phyloP scores from a whole-genome alignment of 2,797 vertebrate genomes.

The Miichthys miiuy region DNA sequence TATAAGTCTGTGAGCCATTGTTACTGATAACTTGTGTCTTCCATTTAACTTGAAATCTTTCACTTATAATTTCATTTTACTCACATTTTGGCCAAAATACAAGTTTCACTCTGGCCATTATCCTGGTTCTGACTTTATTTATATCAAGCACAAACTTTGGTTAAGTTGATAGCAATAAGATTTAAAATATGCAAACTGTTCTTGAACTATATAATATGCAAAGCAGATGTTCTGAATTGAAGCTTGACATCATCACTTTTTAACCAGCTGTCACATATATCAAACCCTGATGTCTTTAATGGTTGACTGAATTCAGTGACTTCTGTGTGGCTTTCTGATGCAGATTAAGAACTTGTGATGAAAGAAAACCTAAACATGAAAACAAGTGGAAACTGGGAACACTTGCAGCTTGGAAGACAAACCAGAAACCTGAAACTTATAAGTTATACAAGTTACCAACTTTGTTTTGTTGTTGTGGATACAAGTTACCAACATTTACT shows the following conservation, averaged over 20 bases:
- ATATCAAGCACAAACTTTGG: constrained; percentile 1
- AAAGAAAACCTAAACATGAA: constrained; percentile 33
- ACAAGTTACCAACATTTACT: background rate
- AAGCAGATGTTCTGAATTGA: constrained; percentile 49
- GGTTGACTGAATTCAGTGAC: constrained; percentile 22
- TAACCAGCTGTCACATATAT: constrained; percentile 39
- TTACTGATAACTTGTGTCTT: background rate
- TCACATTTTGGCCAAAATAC: constrained; percentile 4
- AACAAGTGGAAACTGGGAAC: constrained; percentile 36
- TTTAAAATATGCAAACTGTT: constrained; percentile 28
- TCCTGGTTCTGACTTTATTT: background rate
- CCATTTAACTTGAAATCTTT: background rate
- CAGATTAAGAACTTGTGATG: constrained; percentile 20
- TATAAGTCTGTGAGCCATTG: background rate
- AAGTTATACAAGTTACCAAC: background rate
- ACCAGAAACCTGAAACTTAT: background rate
- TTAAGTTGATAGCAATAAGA: background rate
- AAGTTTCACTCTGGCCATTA: background rate
- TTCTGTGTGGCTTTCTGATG: constrained; percentile 51
- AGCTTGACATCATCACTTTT: constrained; percentile 24
- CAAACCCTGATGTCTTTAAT: constrained; percentile 34
- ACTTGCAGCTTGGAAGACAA: constrained; percentile 22
- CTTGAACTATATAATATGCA: constrained; percentile 22
- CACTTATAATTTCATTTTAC: background rate
- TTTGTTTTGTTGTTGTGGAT: constrained; percentile 19